Evolutionary conservation across 2,888 invertebrate species (phyloP).

Genomic region (Apotomis capreana): DNA sequence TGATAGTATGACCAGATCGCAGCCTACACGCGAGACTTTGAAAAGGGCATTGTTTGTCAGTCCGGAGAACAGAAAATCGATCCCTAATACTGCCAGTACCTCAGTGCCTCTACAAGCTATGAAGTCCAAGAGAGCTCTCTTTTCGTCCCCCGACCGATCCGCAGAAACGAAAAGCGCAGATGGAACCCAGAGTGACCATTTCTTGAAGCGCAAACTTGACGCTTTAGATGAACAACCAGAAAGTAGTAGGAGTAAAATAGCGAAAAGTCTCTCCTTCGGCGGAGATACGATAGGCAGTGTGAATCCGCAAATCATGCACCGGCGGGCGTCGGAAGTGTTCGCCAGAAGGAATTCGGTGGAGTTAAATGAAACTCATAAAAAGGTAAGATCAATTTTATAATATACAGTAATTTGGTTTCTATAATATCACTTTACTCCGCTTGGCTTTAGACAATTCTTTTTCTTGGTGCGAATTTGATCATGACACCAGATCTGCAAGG

Average conservation of each 20-base stretch:
- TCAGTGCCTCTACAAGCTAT: conserved; percentile 77
- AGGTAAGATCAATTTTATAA: conserved; percentile 70
- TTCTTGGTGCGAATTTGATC: too few relatives aligned
- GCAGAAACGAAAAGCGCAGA: conserved; percentile 73
- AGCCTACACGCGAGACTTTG: conserved; percentile 82
- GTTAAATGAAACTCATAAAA: conserved; percentile 85
- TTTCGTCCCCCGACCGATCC: conserved; percentile 83
- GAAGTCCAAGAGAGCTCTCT: conserved; percentile 86
- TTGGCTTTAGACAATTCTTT: too few relatives aligned
- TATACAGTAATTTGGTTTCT: neutral
- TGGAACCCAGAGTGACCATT: conserved; percentile 63
- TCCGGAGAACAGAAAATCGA: conserved; percentile 80
- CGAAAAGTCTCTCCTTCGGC: conserved; percentile 84
- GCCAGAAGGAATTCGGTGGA: conserved; percentile 69
- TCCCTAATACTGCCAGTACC: conserved; percentile 62
- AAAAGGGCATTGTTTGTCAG: conserved; percentile 90
- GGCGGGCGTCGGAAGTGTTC: conserved; percentile 71
- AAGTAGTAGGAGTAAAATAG: conserved; percentile 74
- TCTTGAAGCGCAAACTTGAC: conserved; percentile 78
- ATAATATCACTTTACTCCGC: neutral
- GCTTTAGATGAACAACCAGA: conserved; percentile 67
- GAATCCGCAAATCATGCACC: conserved; percentile 57
- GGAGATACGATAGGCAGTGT: conserved; percentile 64
- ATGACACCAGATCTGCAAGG: too few relatives aligned
- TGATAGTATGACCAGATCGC: conserved; percentile 63